phyloP scores from a whole-genome alignment of 2,113 vertebrate genomes.

The Urocitellus parryii region DNA sequence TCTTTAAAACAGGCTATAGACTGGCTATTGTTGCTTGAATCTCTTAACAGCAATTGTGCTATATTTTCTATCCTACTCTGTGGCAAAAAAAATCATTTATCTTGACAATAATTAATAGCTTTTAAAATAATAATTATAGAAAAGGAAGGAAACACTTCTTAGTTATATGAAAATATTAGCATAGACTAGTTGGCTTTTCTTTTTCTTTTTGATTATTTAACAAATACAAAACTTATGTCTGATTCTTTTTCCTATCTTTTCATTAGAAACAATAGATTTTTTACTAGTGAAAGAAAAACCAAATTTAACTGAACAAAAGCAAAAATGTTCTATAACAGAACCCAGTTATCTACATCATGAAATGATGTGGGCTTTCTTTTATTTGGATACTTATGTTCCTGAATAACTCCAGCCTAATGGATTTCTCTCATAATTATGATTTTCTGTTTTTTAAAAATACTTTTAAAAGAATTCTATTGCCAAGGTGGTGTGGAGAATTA shows the following conservation, averaged over 20 bases:
- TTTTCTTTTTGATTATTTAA: constrained; percentile 30
- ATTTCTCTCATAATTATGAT: constrained; percentile 23
- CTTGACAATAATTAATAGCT: constrained; percentile 4
- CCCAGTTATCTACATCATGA: not conserved
- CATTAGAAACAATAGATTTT: constrained; percentile 45
- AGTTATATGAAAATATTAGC: constrained; percentile 11
- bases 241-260: constrained; percentile 40
- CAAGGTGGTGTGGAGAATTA: not conserved
- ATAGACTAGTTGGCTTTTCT: not conserved
- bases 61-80: not conserved
- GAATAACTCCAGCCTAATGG: not conserved
- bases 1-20: constrained; percentile 22
- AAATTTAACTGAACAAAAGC: constrained; percentile 47
- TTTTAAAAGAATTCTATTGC: constrained; percentile 1
- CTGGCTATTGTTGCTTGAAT: not conserved
- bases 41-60: constrained; percentile 32
- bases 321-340: constrained; percentile 34
- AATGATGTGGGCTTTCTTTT: constrained; percentile 24
- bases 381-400: not conserved
- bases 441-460: not conserved
- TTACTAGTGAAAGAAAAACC: constrained; percentile 32
- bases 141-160: not conserved
- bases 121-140: constrained; percentile 56
- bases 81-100: not conserved
- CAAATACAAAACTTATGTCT: not conserved